These are phyloP conservation scores for Clunio marinus DNA, from an alignment of 2,888 invertebrate genomes.

Conservation along the genomic window DNA sequence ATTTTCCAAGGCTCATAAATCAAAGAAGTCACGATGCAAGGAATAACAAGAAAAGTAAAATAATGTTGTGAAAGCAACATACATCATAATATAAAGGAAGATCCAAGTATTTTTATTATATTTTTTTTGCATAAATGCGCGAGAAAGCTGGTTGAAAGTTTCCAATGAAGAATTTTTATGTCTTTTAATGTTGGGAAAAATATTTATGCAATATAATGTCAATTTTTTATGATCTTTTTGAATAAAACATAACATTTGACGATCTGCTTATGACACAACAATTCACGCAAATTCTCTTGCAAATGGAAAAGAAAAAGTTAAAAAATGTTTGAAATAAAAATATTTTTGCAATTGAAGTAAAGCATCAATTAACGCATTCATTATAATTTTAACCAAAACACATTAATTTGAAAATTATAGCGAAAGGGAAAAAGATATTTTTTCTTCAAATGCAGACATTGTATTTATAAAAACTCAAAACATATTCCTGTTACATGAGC, in stretches of 20 bases:
- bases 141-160: too few species aligned
- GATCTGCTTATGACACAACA: too few species aligned
- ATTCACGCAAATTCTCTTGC: too few species aligned
- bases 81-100: background rate
- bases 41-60: too few species aligned
- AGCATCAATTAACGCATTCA: constrained; percentile 38
- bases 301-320: constrained; percentile 1
- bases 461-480: background rate
- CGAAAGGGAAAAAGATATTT: constrained; percentile 3
- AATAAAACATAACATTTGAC: too few species aligned
- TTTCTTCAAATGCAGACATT: constrained; percentile 13
- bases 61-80: background rate
- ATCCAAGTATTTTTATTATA: background rate
- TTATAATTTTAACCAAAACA: constrained; percentile 7
- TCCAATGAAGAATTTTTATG: too few species aligned
- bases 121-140: constrained; percentile 13
- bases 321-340: background rate
- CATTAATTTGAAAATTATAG: constrained; percentile 29
- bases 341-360: constrained; percentile 1
- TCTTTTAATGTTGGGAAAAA: too few species aligned
- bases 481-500: constrained; percentile 12
- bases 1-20: constrained; percentile 35
- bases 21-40: too few species aligned
- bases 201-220: too few species aligned
- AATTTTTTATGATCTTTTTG: too few species aligned